Conservation (phyloP, 2,888 invertebrate species). For the Willowsia nigromaculata region DNA sequence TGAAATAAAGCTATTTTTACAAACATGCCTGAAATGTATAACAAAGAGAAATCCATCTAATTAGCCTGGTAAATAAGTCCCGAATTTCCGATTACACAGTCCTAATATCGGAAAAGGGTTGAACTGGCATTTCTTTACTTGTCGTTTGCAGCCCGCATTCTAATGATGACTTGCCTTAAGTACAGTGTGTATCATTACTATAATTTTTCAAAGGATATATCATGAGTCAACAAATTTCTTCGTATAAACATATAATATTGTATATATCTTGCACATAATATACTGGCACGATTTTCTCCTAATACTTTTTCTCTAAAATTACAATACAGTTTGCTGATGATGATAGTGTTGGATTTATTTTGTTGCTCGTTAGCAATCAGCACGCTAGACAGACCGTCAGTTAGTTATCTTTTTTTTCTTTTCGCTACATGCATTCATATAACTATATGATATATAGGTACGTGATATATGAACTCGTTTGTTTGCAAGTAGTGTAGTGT, state of each 20-base stretch:
- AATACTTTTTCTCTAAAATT: background rate
- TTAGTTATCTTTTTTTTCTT: slow-evolving; percentile 23
- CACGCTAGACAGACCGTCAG: slow-evolving; percentile 39
- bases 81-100: background rate
- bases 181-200: no score
- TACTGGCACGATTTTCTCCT: background rate
- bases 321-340: slow-evolving; percentile 13
- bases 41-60: slow-evolving; percentile 58
- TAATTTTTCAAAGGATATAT: no score
- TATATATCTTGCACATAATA: background rate
- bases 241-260: background rate
- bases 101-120: background rate
- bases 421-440: background rate
- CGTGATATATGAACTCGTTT: background rate
- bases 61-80: slow-evolving; percentile 43
- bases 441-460: background rate
- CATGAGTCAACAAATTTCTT: background rate
- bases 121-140: background rate
- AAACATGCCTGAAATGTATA: slow-evolving; percentile 22
- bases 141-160: background rate
- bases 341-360: background rate
- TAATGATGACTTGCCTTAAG: background rate
- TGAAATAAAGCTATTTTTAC: background rate
- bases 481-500: background rate
- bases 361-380: slow-evolving; percentile 54